Conservation (phyloP, 2,888 invertebrate species). For the Hirtodrosophila trivittata region DNA sequence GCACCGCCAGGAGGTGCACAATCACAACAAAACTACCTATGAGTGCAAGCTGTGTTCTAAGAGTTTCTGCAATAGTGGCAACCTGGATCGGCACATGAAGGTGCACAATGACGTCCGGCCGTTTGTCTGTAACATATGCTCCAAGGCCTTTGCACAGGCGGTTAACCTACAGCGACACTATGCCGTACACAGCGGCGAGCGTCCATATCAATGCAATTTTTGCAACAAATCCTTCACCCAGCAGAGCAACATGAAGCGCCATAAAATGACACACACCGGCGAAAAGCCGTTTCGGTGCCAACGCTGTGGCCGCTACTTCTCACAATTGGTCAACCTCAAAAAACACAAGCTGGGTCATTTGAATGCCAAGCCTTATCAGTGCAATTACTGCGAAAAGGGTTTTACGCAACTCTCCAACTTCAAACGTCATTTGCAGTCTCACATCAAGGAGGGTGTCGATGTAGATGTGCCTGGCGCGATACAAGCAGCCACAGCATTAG, state of each 20-base stretch:
- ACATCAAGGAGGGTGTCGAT: constrained; percentile 78
- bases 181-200: constrained; percentile 83
- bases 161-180: constrained; percentile 82
- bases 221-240: constrained; percentile 83
- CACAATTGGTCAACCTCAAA: constrained; percentile 83
- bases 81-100: constrained; percentile 83
- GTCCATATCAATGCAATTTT: constrained; percentile 82
- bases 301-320: constrained; percentile 82
- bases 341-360: constrained; percentile 83
- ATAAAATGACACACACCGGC: constrained; percentile 83
- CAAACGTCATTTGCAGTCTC: constrained; percentile 81
- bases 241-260: constrained; percentile 83
- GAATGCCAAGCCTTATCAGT: constrained; percentile 82
- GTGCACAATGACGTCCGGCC: constrained; percentile 83
- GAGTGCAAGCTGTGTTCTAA: constrained; percentile 82
- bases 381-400: constrained; percentile 82
- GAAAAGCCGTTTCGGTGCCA: constrained; percentile 83
- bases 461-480: constrained; percentile 74
- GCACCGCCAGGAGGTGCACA: constrained; percentile 82
- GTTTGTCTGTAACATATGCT: constrained; percentile 81
- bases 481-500: constrained; percentile 73
- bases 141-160: constrained; percentile 83
- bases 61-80: constrained; percentile 83
- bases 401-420: constrained; percentile 83
- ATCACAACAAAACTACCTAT: constrained; percentile 82